Evolutionary conservation across 2,797 vertebrate genomes (phyloP).

Genomic region (Pipistrellus nathusii): DNA sequence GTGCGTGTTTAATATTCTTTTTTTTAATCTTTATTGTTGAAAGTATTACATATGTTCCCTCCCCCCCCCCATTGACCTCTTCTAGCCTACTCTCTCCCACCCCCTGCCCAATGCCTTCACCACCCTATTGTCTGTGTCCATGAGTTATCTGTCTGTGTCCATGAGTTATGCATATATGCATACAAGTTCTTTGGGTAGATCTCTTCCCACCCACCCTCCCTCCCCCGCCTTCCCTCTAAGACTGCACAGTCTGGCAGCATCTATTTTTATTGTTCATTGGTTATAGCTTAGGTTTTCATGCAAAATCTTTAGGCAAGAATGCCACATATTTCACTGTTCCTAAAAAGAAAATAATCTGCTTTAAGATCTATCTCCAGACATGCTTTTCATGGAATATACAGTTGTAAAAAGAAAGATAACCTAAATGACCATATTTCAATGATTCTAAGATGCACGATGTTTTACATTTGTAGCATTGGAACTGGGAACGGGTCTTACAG

Average conservation of each 20-base stretch:
- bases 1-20: too few relatives aligned
- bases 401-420: neutral
- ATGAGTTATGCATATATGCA: too few relatives aligned
- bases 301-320: neutral
- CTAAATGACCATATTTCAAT: neutral
- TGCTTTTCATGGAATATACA: neutral
- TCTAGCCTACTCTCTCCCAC: too few relatives aligned
- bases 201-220: too few relatives aligned
- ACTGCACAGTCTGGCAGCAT: neutral
- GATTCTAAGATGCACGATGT: neutral
- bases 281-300: constrained; percentile 2
- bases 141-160: too few relatives aligned
- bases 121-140: too few relatives aligned
- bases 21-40: too few relatives aligned
- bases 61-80: too few relatives aligned
- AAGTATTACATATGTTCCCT: too few relatives aligned
- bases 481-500: neutral
- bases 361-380: constrained; percentile 19
- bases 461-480: neutral
- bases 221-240: too few relatives aligned
- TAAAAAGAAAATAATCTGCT: constrained; percentile 11
- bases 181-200: too few relatives aligned
- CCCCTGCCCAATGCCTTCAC: too few relatives aligned
- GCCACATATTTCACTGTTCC: neutral
- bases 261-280: neutral